phyloP scores from a whole-genome alignment of 2,113 vertebrate genomes.

The human region GRCh38 chr5:172659001-172659500 shows the following conservation, averaged over 20 bases:
- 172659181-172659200: not conserved
- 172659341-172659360: not conserved
- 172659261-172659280: not conserved
- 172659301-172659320: not conserved
- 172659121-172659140: not conserved
- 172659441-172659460: slow-evolving; percentile 17
- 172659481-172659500: not conserved
- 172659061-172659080: not conserved
- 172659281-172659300: not conserved
- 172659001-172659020: slow-evolving; percentile 29
- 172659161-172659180: not conserved
- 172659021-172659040: not conserved
- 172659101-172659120: not conserved
- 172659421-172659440: not conserved
- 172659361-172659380: not conserved
- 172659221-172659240: not conserved
- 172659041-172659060: not conserved
- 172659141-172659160: not conserved
- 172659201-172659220: not conserved
- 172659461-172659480: not conserved
- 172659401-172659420: not conserved
- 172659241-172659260: not conserved
- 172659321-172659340: not conserved
- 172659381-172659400: not conserved
- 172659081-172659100: not conserved